Evolutionary conservation across 2,797 vertebrate species (phyloP).

Genomic region (Podarcis siculus): DNA sequence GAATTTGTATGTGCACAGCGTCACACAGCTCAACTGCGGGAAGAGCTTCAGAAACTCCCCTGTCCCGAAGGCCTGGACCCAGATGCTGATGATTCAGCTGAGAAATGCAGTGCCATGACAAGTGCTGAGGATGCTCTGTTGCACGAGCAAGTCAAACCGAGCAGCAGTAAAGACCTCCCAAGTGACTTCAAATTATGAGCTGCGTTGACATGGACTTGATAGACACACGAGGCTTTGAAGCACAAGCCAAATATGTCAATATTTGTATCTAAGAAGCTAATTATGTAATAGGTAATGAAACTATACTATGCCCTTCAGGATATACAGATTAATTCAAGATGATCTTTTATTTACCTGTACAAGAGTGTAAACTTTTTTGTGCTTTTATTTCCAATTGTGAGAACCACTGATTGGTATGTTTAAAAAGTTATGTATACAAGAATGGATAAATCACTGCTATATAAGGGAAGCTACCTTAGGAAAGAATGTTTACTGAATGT

Average conservation of each 20-base stretch:
- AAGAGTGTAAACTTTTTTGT: slow-evolving; percentile 98
- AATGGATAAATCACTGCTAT: slow-evolving; percentile 93
- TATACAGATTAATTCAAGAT: slow-evolving; percentile 88
- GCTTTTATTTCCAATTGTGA: slow-evolving; percentile 97
- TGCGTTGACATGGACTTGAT: slow-evolving; percentile 77
- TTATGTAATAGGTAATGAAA: slow-evolving; percentile 91
- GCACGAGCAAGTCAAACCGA: slow-evolving; percentile 88
- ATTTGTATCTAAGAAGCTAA: slow-evolving; percentile 99
- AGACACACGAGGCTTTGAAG: slow-evolving; percentile 90
- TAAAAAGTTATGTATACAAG: slow-evolving; percentile 97
- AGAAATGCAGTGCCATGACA: slow-evolving; percentile 83
- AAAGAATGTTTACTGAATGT: slow-evolving; percentile 99
- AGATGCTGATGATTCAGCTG: slow-evolving; percentile 85
- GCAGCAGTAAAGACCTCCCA: slow-evolving; percentile 90
- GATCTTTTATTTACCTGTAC: slow-evolving; percentile 99
- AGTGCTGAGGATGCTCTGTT: slow-evolving; percentile 82
- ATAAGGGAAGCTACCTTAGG: slow-evolving; percentile 97
- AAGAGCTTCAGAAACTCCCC: slow-evolving; percentile 95
- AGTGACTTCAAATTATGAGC: slow-evolving; percentile 92
- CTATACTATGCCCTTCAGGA: slow-evolving; percentile 91
- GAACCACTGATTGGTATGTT: slow-evolving; percentile 99
- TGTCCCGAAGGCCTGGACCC: slow-evolving; percentile 95
- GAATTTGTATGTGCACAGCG: slow-evolving; percentile 78
- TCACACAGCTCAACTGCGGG: slow-evolving; percentile 94
- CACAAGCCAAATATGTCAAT: slow-evolving; percentile 98